Conservation (phyloP, 1,140 invertebrate species). For the Lanistes nyassanus region DNA sequence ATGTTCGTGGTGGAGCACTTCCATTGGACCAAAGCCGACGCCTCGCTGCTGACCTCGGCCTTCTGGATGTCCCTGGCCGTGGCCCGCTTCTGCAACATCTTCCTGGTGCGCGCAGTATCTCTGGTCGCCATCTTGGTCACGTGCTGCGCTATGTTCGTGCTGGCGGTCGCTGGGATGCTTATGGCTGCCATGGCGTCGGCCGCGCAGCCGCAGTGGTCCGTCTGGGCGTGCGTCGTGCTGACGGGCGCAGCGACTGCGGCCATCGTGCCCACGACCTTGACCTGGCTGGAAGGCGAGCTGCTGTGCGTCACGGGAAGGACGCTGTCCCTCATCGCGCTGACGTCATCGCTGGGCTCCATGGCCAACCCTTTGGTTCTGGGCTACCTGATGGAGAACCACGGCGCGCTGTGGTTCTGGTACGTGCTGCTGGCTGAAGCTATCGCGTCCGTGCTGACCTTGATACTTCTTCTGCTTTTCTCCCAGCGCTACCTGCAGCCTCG, state of each 20-base stretch:
- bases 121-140: conserved; percentile 34
- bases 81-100: conserved; percentile 40
- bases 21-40: conserved; percentile 39
- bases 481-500: background rate
- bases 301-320: conserved; percentile 28
- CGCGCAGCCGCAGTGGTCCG: background rate
- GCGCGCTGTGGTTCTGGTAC: conserved; percentile 37
- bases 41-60: conserved; percentile 40
- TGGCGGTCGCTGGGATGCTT: conserved; percentile 31
- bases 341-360: conserved; percentile 20
- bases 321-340: conserved; percentile 29
- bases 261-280: conserved; percentile 30
- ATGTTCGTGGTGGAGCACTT: conserved; percentile 44
- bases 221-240: conserved; percentile 20
- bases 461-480: conserved; percentile 1
- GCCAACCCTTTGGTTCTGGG: conserved; percentile 33
- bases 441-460: conserved; percentile 11
- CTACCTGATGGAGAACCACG: conserved; percentile 29
- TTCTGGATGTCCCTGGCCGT: conserved; percentile 46
- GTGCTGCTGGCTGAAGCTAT: conserved; percentile 27
- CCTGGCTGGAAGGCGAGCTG: conserved; percentile 30
- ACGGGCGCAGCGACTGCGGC: conserved; percentile 29
- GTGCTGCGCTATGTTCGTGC: conserved; percentile 28
- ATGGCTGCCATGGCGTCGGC: conserved; percentile 20
- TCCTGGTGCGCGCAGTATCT: conserved; percentile 33